Evolutionary conservation across 2,888 invertebrate species (phyloP), one percentile per base, ranked within the genome.

Genomic region (Callosobruchus maculatus): DNA sequence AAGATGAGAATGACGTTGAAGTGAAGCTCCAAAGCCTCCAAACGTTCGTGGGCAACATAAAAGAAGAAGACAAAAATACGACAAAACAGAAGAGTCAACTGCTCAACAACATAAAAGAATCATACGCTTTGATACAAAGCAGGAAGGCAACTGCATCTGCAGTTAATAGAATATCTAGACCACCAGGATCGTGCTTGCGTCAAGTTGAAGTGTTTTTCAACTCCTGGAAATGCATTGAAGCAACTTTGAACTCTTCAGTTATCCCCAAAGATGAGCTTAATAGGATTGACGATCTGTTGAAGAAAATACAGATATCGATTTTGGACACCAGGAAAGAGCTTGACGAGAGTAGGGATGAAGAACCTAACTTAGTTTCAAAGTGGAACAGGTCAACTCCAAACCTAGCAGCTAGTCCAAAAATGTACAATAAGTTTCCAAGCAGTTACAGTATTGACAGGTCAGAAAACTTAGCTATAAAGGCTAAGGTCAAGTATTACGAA

Each of bases 401-500:
- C 70, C 21, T 77, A 26, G 67, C 67, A 72, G 68, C 13, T 22
- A 30, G 21, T 66, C 22, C n/a, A 72, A 70, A 26, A 3, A 9
- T 68, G 7, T 67, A 20, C 5, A 72, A 70, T 22, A 76, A 68
- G 67, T 75, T 75, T 30, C 74, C 71, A 0, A 76, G 76, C 68
- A 74, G 73, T 22, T 71, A 68, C 13, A 80, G 77, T 20, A n/a
- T 77, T 9, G 76, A 73, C 22, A 71, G 67, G 13, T 67, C 71
- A 22, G 72, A 73, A 71, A 71, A 76, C 21, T n/a, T 73, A 67
- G 20, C 66, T 18, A 26, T 79, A 26, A 80, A 76, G 72, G 75
- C 78, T 9, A 77, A 72, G 74, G 78, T 74, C 3, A 77, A 75
- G 70, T 68, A 77, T 67, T 79, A 78, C 68, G 73, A 78, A 68